Percentiles rank a stretch among this genome's conserved stretches.
phyloP scores from a whole-genome alignment of 1,140 invertebrate genomes.

The Pogonognathellus flavescens region DNA sequence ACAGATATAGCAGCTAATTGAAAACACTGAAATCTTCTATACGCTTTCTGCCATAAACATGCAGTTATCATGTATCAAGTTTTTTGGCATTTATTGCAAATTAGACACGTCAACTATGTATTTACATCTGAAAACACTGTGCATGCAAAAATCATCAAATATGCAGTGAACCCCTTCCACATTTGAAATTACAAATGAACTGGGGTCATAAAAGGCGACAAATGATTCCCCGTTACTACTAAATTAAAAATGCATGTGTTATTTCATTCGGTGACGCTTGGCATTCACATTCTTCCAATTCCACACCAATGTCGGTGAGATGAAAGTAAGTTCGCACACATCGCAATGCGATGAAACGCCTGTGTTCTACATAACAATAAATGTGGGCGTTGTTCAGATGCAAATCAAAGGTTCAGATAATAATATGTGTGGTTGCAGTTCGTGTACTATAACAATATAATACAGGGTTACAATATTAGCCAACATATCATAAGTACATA shows the following conservation, averaged over 20 bases:
- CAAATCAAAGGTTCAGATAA: slow-evolving; percentile 74
- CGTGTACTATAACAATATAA: too few species aligned
- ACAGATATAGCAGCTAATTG: background rate
- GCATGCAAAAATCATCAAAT: slow-evolving; percentile 6
- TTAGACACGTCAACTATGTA: background rate
- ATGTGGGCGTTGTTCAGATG: background rate
- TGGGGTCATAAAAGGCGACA: slow-evolving; percentile 11
- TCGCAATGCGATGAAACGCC: background rate
- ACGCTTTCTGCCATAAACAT: background rate
- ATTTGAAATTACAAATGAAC: background rate
- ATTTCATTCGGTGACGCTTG: background rate
- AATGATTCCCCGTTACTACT: slow-evolving; percentile 1
- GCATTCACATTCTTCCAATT: background rate
- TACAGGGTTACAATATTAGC: too few species aligned
- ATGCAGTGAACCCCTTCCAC: background rate
- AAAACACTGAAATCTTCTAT: background rate
- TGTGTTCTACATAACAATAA: slow-evolving; percentile 12
- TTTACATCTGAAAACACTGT: slow-evolving; percentile 2
- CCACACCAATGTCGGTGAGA: background rate
- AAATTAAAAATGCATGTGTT: slow-evolving; percentile 22
- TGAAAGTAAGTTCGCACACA: background rate
- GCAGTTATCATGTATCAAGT: background rate
- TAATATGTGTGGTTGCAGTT: too few species aligned
- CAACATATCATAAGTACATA: too few species aligned
- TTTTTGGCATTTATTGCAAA: slow-evolving; percentile 1